phyloP scores from a whole-genome alignment of 2,888 invertebrate genomes.

The Euzophera pinguis region DNA sequence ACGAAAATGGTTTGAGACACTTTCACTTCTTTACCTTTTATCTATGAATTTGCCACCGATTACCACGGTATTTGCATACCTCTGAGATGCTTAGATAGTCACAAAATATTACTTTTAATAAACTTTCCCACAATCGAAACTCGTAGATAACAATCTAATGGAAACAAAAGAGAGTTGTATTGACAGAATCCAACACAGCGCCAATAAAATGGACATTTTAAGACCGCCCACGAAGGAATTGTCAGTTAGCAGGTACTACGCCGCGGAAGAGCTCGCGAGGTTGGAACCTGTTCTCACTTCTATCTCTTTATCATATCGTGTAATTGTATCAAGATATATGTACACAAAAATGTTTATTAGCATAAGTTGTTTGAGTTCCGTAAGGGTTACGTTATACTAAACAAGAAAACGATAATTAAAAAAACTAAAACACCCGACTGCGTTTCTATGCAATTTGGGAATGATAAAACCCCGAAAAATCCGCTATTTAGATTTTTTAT shows the following conservation, averaged over 20 bases:
- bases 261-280: slow-evolving; percentile 11
- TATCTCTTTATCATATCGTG: not conserved
- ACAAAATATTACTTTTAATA: slow-evolving; percentile 19
- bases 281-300: slow-evolving; percentile 10
- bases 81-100: not conserved
- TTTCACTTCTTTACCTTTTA: too few species aligned
- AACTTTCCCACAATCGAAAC: slow-evolving; percentile 29
- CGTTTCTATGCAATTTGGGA: too few species aligned
- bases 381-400: too few species aligned
- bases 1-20: too few species aligned
- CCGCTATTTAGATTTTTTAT: too few species aligned
- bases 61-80: too few species aligned
- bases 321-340: slow-evolving; percentile 4
- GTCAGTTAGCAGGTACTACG: slow-evolving; percentile 24
- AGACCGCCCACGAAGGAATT: slow-evolving; percentile 44
- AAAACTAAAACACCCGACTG: too few species aligned
- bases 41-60: too few species aligned
- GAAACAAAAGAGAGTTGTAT: slow-evolving; percentile 38
- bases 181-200: slow-evolving; percentile 37
- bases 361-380: too few species aligned
- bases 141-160: slow-evolving; percentile 39
- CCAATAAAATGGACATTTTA: slow-evolving; percentile 44
- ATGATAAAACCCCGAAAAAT: too few species aligned
- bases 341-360: slow-evolving; percentile 12
- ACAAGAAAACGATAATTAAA: too few species aligned